Conservation (phyloP, 1,140 invertebrate species). For the Ceratosolen solmsi region DNA sequence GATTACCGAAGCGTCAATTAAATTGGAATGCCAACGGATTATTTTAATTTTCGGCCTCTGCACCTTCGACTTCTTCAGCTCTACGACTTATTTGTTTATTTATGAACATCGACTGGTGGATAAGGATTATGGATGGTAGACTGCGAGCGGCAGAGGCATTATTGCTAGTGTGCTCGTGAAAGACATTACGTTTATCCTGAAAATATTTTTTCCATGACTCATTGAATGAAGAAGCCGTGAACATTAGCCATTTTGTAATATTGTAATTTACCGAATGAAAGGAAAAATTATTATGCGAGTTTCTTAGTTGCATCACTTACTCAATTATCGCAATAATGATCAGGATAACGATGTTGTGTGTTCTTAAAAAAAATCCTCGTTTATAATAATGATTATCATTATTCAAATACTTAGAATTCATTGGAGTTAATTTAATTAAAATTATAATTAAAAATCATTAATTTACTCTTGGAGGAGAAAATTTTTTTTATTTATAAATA, state of each 20-base stretch:
- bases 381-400: neutral
- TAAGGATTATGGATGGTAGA: neutral
- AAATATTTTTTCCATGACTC: neutral
- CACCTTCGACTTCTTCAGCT: neutral
- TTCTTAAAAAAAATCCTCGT: neutral
- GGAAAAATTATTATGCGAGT: neutral
- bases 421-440: neutral
- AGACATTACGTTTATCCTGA: neutral
- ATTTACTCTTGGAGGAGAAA: no score
- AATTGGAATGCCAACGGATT: conserved; percentile 35
- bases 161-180: neutral
- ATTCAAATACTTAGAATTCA: neutral
- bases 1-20: conserved; percentile 46
- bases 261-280: neutral
- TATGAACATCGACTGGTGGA: neutral
- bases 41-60: conserved; percentile 33
- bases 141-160: neutral
- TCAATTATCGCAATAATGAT: neutral
- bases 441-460: neutral
- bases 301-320: neutral
- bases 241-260: neutral
- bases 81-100: neutral
- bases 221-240: neutral
- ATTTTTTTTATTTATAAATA: no score
- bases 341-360: neutral